phyloP scores from a whole-genome alignment of 2,888 invertebrate species.

The Trissolcus brochymenae region DNA sequence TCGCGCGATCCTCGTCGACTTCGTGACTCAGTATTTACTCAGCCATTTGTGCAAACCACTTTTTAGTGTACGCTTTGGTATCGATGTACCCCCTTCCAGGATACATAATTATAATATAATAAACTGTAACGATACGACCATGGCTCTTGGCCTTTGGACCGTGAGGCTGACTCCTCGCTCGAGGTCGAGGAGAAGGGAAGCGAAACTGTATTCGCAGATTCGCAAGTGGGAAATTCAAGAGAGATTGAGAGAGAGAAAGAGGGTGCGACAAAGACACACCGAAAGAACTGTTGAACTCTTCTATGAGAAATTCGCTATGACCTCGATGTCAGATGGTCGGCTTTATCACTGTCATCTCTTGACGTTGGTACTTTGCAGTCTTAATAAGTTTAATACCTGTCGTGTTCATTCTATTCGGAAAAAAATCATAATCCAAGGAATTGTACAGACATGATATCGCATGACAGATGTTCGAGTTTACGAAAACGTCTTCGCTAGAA shows the following conservation, averaged over 20 bases:
- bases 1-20: constrained; percentile 65
- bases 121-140: constrained; percentile 74
- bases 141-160: constrained; percentile 59
- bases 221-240: constrained; percentile 49
- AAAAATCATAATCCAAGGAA: constrained; percentile 28
- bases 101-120: constrained; percentile 76
- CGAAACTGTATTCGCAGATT: constrained; percentile 43
- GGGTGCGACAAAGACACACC: too few relatives aligned
- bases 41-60: constrained; percentile 64
- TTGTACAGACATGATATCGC: too few relatives aligned
- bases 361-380: constrained; percentile 64
- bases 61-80: constrained; percentile 63
- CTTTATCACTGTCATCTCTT: constrained; percentile 72
- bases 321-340: constrained; percentile 66
- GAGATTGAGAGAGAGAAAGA: constrained; percentile 26
- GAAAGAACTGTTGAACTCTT: constrained; percentile 47
- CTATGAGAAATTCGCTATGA: constrained; percentile 50
- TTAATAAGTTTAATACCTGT: constrained; percentile 68
- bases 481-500: too few relatives aligned
- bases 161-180: constrained; percentile 43
- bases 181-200: constrained; percentile 45
- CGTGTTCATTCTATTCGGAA: constrained; percentile 54
- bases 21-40: constrained; percentile 76
- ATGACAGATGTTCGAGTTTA: too few relatives aligned
- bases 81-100: constrained; percentile 69